A percentile compares a stretch with the other conserved stretches of the same genome.
Conservation (phyloP, 2,797 vertebrate species). For the Thripadectes ignobilis region DNA sequence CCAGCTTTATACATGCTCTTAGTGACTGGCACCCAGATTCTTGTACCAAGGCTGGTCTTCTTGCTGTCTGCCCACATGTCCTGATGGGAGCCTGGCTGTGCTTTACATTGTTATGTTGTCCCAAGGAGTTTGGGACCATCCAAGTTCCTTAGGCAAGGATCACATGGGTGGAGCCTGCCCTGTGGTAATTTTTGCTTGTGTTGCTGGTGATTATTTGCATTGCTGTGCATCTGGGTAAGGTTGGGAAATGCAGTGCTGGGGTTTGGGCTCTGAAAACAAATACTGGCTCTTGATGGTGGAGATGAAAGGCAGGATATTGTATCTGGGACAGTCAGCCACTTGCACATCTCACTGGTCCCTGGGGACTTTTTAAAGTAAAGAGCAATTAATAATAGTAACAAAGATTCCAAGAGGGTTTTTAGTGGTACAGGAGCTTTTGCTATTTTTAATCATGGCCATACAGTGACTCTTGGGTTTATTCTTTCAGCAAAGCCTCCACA, state of each 20-base stretch:
- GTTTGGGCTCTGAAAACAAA: background rate
- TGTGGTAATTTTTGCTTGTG: background rate
- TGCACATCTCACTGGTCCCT: background rate
- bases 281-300: background rate
- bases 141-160: background rate
- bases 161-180: background rate
- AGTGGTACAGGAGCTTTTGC: background rate
- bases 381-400: conserved; percentile 21
- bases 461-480: background rate
- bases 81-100: background rate
- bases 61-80: background rate
- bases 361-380: background rate
- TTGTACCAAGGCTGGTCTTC: background rate
- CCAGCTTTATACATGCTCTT: background rate
- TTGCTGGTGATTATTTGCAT: background rate
- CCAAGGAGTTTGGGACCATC: background rate
- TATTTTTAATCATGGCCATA: conserved; percentile 16
- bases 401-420: background rate
- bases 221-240: background rate
- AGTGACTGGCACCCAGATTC: background rate
- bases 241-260: background rate
- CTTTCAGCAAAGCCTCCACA: background rate
- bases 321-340: background rate
- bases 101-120: background rate
- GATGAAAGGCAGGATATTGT: background rate